Evolutionary conservation across 2,888 invertebrate species (phyloP).

Genomic region (Stenichneumon culpator): DNA sequence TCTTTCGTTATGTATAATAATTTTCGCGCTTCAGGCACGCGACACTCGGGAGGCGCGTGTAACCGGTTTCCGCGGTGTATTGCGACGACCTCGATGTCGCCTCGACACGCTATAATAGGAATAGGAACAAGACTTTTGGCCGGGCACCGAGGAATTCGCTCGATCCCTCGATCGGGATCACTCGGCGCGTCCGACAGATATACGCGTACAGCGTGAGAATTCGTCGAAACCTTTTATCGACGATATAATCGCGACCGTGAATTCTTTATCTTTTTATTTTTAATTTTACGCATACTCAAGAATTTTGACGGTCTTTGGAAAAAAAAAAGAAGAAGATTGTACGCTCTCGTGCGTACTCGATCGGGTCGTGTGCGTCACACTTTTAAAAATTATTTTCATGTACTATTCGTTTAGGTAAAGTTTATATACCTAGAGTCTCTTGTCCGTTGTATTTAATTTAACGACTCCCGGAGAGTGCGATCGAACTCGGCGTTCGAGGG

Average conservation of each 20-base stretch:
- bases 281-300: constrained; percentile 1
- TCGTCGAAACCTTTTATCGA: not conserved
- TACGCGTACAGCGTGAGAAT: not conserved
- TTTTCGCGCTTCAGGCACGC: constrained; percentile 64
- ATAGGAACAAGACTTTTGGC: constrained; percentile 82
- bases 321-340: constrained; percentile 17
- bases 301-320: constrained; percentile 33
- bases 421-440: constrained; percentile 20
- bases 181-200: not conserved
- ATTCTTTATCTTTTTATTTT: not conserved
- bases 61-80: constrained; percentile 23
- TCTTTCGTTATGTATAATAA: constrained; percentile 23
- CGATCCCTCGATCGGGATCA: constrained; percentile 4
- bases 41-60: constrained; percentile 49
- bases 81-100: constrained; percentile 41
- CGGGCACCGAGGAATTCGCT: constrained; percentile 33
- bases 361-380: not conserved
- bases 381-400: not conserved
- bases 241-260: constrained; percentile 26
- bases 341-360: not conserved
- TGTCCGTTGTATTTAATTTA: constrained; percentile 19
- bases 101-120: constrained; percentile 75
- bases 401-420: not conserved
- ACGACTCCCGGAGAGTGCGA: not conserved
- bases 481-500: constrained; percentile 1